Percentiles rank a stretch among this genome's conserved stretches.
phyloP scores from a whole-genome alignment of 2,888 invertebrate species.

The Melanchra persicariae region DNA sequence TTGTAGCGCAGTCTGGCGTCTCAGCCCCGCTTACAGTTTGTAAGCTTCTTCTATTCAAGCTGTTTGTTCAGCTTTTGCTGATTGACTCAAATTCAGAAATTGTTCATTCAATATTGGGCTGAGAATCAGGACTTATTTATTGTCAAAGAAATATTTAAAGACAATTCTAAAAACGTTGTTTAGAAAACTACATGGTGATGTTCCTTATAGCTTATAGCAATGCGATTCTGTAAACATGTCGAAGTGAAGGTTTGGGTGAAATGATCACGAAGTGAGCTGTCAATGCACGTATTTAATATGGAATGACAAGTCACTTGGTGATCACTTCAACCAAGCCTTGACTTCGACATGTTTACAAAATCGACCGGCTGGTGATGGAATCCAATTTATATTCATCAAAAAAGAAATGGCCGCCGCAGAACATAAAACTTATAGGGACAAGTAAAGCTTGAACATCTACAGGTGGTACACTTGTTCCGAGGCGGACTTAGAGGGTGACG shows the following conservation, averaged over 20 bases:
- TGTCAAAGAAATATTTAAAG: neutral
- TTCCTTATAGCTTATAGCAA: neutral
- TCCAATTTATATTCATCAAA: neutral
- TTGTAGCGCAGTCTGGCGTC: neutral
- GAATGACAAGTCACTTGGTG: too few species aligned
- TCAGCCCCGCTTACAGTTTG: neutral
- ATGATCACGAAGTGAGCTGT: too few species aligned
- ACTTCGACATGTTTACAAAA: too few species aligned
- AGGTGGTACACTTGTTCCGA: slow-evolving; percentile 55
- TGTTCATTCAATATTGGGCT: neutral
- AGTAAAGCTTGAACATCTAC: slow-evolving; percentile 38
- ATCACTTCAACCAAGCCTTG: too few species aligned
- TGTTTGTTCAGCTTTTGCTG: neutral
- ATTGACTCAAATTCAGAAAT: neutral
- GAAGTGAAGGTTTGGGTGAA: too few species aligned
- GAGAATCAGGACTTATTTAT: neutral
- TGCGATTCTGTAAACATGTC: neutral
- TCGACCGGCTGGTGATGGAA: neutral
- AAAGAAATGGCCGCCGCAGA: slow-evolving; percentile 11
- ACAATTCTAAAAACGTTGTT: neutral
- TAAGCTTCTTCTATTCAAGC: neutral
- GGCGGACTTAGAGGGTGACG: slow-evolving; percentile 24
- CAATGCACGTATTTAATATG: too few species aligned
- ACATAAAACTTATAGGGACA: neutral
- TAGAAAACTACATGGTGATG: neutral